These are phyloP conservation scores for Drosophila vallismaia DNA, from an alignment of 2,888 invertebrate genomes.

Conservation along the genomic window DNA sequence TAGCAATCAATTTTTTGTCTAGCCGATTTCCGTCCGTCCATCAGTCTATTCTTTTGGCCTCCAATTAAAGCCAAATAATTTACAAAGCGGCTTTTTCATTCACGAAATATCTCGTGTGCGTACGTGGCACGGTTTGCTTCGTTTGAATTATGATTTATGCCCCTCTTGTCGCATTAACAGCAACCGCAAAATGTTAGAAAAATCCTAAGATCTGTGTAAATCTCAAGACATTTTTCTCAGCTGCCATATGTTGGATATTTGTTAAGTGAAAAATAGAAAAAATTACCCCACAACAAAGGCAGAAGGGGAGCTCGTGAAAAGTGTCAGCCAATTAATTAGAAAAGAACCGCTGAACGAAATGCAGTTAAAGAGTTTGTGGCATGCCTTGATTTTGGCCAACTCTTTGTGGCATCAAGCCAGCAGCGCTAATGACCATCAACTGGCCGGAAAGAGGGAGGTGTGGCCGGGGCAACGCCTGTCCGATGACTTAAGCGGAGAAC, in stretches of 20 bases:
- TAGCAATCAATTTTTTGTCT: slow-evolving; percentile 56
- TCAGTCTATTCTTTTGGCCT: slow-evolving; percentile 23
- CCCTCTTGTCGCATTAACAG: slow-evolving; percentile 47
- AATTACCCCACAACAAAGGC: slow-evolving; percentile 5
- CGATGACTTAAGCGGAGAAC: slow-evolving; percentile 50
- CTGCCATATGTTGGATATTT: slow-evolving; percentile 13
- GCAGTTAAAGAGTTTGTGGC: slow-evolving; percentile 32
- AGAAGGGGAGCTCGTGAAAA: background rate
- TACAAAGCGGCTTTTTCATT: slow-evolving; percentile 41
- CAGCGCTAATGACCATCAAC: slow-evolving; percentile 59
- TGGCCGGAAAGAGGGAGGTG: slow-evolving; percentile 49
- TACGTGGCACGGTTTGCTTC: slow-evolving; percentile 43
- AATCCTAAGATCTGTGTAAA: slow-evolving; percentile 22
- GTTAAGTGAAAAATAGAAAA: slow-evolving; percentile 9
- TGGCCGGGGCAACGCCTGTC: slow-evolving; percentile 39
- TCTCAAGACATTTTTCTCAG: slow-evolving; percentile 15
- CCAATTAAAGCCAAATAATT: slow-evolving; percentile 48
- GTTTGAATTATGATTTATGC: slow-evolving; percentile 46
- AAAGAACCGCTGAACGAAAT: slow-evolving; percentile 39
- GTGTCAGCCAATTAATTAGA: slow-evolving; percentile 4
- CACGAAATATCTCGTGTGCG: slow-evolving; percentile 22
- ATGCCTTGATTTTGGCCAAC: slow-evolving; percentile 9
- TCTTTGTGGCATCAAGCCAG: slow-evolving; percentile 24
- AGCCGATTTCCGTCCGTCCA: slow-evolving; percentile 40
- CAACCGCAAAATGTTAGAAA: slow-evolving; percentile 39